These are phyloP conservation scores for Nyctibius grandis DNA, from an alignment of 2,797 vertebrate species.

Conservation along the genomic window DNA sequence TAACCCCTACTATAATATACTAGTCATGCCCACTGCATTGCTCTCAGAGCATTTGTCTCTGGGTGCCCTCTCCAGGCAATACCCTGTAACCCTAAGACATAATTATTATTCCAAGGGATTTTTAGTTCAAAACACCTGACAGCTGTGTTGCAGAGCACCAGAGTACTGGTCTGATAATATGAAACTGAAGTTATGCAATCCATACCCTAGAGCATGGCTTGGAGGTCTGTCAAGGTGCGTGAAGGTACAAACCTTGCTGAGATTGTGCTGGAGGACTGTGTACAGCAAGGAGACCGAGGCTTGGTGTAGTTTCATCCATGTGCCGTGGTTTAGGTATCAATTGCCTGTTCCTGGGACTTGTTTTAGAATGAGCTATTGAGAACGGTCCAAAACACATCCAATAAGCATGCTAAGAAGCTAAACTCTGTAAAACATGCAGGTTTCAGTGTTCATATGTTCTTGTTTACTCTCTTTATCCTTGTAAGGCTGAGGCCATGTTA, in stretches of 20 bases:
- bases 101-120: neutral
- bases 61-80: neutral
- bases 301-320: neutral
- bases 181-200: neutral
- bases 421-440: neutral
- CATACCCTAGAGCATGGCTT: neutral
- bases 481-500: neutral
- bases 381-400: neutral
- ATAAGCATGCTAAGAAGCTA: neutral
- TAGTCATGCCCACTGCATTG: neutral
- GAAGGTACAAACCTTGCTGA: neutral
- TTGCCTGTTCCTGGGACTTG: neutral
- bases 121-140: neutral
- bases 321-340: neutral
- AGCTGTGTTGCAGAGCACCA: neutral
- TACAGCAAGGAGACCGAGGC: neutral
- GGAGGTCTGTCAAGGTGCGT: neutral
- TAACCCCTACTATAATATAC: rapidly evolving
- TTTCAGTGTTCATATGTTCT: neutral
- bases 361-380: neutral
- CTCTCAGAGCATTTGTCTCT: neutral
- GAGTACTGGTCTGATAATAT: neutral
- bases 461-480: neutral
- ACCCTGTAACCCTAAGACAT: neutral
- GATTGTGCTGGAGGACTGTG: neutral